Evolutionary conservation across 2,888 invertebrate genomes (phyloP).

Genomic region (Onchidella celtica): DNA sequence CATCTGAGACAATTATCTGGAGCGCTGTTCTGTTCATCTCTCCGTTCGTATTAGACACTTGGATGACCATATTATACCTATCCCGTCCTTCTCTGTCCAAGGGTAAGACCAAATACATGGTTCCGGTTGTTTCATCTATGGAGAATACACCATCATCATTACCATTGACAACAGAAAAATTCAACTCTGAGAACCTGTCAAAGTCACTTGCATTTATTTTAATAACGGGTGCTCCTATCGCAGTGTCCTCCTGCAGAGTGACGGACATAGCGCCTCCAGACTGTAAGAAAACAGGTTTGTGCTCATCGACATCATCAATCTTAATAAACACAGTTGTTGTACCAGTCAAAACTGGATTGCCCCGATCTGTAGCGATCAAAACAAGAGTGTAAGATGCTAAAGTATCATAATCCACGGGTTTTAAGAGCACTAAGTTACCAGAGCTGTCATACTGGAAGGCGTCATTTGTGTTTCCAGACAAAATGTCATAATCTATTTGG

Average conservation of each 20-base stretch:
- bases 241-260: constrained; percentile 55
- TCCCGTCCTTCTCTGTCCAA: constrained; percentile 57
- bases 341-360: constrained; percentile 18
- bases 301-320: constrained; percentile 2
- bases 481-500: constrained; percentile 59
- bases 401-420: constrained; percentile 30
- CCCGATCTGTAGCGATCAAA: constrained; percentile 54
- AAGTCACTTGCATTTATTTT: constrained; percentile 54
- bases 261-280: constrained; percentile 27
- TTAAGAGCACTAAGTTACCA: constrained; percentile 25
- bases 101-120: constrained; percentile 39
- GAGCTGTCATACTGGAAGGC: constrained; percentile 34
- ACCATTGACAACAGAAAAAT: constrained; percentile 55
- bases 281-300: not conserved
- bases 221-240: constrained; percentile 46
- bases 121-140: constrained; percentile 54
- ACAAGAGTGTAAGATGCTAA: constrained; percentile 9
- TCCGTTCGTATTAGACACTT: constrained; percentile 7
- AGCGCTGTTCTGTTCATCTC: constrained; percentile 51
- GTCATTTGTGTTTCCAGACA: constrained; percentile 59
- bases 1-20: constrained; percentile 55
- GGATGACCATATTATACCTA: not conserved
- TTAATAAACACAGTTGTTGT: constrained; percentile 23
- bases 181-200: constrained; percentile 57
- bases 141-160: constrained; percentile 50